Evolutionary conservation across 2,888 invertebrate species (phyloP), one percentile per base, ranked within the genome.

Genomic region (Diadromus collaris): DNA sequence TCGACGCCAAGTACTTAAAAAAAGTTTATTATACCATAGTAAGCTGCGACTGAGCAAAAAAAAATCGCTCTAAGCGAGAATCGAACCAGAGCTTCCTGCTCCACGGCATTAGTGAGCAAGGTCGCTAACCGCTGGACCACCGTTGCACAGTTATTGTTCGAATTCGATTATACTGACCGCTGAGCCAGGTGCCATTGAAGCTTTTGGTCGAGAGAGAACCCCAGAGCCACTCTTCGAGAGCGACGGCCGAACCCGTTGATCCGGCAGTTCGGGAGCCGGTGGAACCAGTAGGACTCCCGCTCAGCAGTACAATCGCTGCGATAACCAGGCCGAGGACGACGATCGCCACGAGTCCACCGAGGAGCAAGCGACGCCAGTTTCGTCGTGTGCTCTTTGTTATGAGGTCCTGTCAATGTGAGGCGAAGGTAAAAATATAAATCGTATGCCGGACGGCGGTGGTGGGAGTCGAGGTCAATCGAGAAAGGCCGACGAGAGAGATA

Each of bases 101-200:
- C 6, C 4, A 2, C 38, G 38, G 13, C 16, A 13, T 13, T 41
- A 21, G n/a, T 19, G 19, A 6, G 6, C 46, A 19, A 6, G 46
- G 6, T 19, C 46, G 46, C 46, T 48, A 16, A 7, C 19, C 46
- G 19, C 46, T 48, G 19, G 19, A 48, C 46, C 46, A 48, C 46
- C 19, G 46, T n/a, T 48, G 46, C 46, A n/a, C 19, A 19, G 16
- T 32, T 24, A 21, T 32, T 38, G 48, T 29, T 34, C 2, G 38
- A n/a, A 32, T 38, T 24, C 16, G 75, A 65, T 61, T 78, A 63
- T 71, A 86, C 89, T 90, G 91, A 96, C 96, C 96, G 89, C 95
- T 94, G 75, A 96, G 92, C 97, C 97, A 97, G 61, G 95, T 94
- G 69, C 95, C 97, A 90, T 97, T 97, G 90, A 97, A 97, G 54